Evolutionary conservation across 2,888 invertebrate genomes (phyloP).

Genomic region (Lydus trimaculatus): DNA sequence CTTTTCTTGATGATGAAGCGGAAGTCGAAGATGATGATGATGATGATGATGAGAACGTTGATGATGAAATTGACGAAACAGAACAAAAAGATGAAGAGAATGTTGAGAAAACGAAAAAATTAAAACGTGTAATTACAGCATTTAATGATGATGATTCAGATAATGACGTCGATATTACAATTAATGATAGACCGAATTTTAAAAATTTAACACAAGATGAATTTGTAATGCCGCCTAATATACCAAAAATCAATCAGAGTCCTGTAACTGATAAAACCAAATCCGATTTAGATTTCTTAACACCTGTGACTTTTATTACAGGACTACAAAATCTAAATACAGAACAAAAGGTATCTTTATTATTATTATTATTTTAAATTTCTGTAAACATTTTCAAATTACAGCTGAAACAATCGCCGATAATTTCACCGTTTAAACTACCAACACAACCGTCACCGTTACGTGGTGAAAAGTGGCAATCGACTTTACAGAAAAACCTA

Average conservation of each 20-base stretch:
- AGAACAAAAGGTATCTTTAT: not conserved
- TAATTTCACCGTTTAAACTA: slow-evolving; percentile 42
- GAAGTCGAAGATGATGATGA: slow-evolving; percentile 48
- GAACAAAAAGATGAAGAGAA: slow-evolving; percentile 21
- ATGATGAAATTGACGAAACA: slow-evolving; percentile 37
- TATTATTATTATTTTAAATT: not conserved
- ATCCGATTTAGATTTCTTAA: slow-evolving; percentile 57
- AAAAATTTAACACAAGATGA: slow-evolving; percentile 45
- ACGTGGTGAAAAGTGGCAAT: slow-evolving; percentile 39
- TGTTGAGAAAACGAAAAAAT: slow-evolving; percentile 10
- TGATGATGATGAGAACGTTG: slow-evolving; percentile 40
- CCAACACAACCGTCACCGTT: slow-evolving; percentile 48
- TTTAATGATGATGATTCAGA: slow-evolving; percentile 21
- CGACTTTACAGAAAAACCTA: slow-evolving; percentile 56
- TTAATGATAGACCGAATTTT: slow-evolving; percentile 8
- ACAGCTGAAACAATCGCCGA: slow-evolving; percentile 42
- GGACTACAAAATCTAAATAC: slow-evolving; percentile 53
- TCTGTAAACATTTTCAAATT: not conserved
- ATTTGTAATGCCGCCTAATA: slow-evolving; percentile 50
- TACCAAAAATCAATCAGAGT: slow-evolving; percentile 46
- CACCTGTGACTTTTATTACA: slow-evolving; percentile 61
- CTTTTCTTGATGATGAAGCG: slow-evolving; percentile 56
- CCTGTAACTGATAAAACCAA: slow-evolving; percentile 37
- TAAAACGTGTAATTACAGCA: not conserved
- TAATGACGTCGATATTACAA: slow-evolving; percentile 33